Conservation (phyloP, 2,797 vertebrate genomes). For the Danio choprae region DNA sequence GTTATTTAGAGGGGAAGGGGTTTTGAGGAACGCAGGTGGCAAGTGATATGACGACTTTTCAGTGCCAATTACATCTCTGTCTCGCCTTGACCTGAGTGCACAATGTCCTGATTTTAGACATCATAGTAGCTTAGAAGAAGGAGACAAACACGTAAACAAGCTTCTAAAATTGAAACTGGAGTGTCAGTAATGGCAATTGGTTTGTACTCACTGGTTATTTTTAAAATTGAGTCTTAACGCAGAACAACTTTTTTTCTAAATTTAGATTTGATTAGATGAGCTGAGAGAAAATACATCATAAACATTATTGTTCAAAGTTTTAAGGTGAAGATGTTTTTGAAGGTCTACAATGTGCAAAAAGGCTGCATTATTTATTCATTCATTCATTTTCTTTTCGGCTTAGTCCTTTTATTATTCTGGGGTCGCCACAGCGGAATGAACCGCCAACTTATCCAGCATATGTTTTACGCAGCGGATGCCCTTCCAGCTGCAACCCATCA, state of each 20-base stretch:
- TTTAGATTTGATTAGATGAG: not conserved
- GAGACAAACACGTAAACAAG: not conserved
- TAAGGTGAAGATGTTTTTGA: not conserved
- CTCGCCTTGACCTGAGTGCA: not conserved
- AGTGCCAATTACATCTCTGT: slow-evolving; percentile 31
- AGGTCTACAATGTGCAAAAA: not conserved
- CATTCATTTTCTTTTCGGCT: no score
- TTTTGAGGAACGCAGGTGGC: slow-evolving; percentile 39
- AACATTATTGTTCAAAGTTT: not conserved
- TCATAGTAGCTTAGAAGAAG: not conserved
- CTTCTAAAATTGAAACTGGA: not conserved
- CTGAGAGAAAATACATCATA: not conserved
- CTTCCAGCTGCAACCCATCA: no score
- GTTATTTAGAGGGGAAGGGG: slow-evolving; percentile 21
- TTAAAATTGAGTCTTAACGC: not conserved
- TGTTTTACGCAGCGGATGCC: no score
- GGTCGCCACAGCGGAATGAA: no score
- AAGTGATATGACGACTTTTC: slow-evolving; percentile 17
- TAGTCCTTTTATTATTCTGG: no score
- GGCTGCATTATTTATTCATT: no score
- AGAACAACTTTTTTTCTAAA: not conserved
- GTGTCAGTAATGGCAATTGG: not conserved
- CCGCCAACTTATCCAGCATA: no score
- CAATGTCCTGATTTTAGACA: not conserved
- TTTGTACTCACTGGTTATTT: not conserved